These are phyloP conservation scores for Pectinophora gossypiella DNA, from an alignment of 1,140 invertebrate genomes.

Conservation along the genomic window DNA sequence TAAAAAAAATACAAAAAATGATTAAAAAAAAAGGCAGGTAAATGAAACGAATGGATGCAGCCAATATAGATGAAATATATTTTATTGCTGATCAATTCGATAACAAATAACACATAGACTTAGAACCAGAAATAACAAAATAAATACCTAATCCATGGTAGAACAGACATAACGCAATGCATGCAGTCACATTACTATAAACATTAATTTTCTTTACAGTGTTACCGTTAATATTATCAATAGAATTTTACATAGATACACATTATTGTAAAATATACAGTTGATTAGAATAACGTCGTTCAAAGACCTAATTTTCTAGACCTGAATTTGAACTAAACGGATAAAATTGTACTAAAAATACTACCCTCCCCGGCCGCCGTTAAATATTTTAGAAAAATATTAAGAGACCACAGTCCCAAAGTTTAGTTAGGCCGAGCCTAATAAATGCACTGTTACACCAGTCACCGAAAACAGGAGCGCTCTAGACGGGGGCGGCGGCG, in stretches of 20 bases:
- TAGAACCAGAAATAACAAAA: constrained; percentile 70
- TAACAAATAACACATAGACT: constrained; percentile 71
- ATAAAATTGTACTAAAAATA: constrained; percentile 66
- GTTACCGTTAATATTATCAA: constrained; percentile 32
- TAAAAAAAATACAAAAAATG: too few species aligned
- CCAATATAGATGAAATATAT: constrained; percentile 60
- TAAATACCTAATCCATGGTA: constrained; percentile 70
- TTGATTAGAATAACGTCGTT: constrained; percentile 31
- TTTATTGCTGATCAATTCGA: constrained; percentile 67
- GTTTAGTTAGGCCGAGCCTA: constrained; percentile 10
- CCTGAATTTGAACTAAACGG: constrained; percentile 51
- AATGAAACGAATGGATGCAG: constrained; percentile 34
- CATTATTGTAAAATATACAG: constrained; percentile 50
- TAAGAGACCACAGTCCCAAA: neutral
- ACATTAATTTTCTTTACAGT: constrained; percentile 51
- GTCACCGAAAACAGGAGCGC: constrained; percentile 30
- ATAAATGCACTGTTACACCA: constrained; percentile 45
- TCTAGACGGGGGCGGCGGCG: constrained; percentile 5
- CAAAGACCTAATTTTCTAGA: constrained; percentile 43
- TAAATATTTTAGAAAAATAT: constrained; percentile 38
- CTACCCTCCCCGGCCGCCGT: constrained; percentile 38
- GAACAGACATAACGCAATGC: constrained; percentile 45
- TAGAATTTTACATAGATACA: constrained; percentile 53
- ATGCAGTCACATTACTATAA: constrained; percentile 46
- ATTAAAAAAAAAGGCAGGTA: too few species aligned